These are phyloP conservation scores for Tinea semifulvella DNA, from an alignment of 2,888 invertebrate species.

Conservation along the genomic window DNA sequence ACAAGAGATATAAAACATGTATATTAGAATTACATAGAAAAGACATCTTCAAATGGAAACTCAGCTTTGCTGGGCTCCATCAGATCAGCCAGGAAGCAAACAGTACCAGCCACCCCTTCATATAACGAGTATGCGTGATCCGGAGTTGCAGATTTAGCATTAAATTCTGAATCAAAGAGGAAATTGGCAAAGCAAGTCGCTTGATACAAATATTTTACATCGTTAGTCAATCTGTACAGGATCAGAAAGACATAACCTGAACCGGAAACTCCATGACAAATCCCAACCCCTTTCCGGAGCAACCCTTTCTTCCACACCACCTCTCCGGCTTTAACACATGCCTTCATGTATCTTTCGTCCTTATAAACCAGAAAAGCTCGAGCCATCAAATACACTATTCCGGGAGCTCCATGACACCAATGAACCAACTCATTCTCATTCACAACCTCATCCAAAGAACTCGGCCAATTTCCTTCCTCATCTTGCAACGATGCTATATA, in stretches of 20 bases:
- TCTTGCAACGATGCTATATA: constrained; percentile 73
- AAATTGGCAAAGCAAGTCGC: constrained; percentile 82
- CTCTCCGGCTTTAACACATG: constrained; percentile 75
- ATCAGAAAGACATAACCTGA: constrained; percentile 84
- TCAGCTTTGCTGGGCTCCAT: constrained; percentile 75
- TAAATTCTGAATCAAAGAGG: constrained; percentile 72
- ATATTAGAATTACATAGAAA: constrained; percentile 40
- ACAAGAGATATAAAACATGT: too few relatives aligned
- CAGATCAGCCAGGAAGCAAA: constrained; percentile 83
- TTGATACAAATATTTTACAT: constrained; percentile 75
- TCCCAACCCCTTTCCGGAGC: constrained; percentile 86
- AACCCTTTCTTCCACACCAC: constrained; percentile 86
- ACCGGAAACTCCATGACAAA: constrained; percentile 89
- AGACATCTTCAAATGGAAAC: constrained; percentile 87
- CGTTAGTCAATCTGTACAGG: constrained; percentile 77
- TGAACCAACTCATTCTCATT: constrained; percentile 78
- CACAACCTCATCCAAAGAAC: constrained; percentile 74
- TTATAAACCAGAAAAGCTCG: constrained; percentile 80
- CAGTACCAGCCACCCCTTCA: constrained; percentile 88
- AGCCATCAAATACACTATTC: constrained; percentile 81
- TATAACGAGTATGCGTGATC: constrained; percentile 85
- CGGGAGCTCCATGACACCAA: constrained; percentile 93
- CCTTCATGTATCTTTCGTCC: constrained; percentile 75
- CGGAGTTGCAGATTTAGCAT: constrained; percentile 74
- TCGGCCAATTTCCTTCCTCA: constrained; percentile 77